A percentile compares a stretch with the other conserved stretches of the same genome.
Conservation (phyloP, 2,888 invertebrate species). For the Tribolium freemani region DNA sequence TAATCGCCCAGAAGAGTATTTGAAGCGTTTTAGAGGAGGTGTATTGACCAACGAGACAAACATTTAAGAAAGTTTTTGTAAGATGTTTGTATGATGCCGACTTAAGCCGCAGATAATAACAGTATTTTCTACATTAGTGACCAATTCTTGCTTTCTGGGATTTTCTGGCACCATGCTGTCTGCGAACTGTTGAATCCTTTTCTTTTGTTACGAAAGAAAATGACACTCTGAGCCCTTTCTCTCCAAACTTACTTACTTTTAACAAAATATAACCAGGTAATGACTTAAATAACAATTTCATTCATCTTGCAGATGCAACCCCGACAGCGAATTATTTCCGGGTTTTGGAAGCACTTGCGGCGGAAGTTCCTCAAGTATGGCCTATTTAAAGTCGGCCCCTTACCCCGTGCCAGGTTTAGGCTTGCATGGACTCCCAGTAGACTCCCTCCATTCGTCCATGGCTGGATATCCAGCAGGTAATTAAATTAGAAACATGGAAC, state of each 20-base stretch:
- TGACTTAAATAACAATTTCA: not conserved
- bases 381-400: constrained; percentile 73
- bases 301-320: constrained; percentile 68
- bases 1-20: constrained; percentile 50
- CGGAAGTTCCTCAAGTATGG: constrained; percentile 71
- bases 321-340: constrained; percentile 73
- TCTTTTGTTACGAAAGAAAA: constrained; percentile 10
- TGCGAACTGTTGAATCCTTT: constrained; percentile 26
- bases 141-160: constrained; percentile 50
- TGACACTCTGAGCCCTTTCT: not conserved
- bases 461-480: constrained; percentile 75
- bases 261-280: not conserved
- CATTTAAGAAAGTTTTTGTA: constrained; percentile 32
- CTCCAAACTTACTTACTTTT: not conserved
- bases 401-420: constrained; percentile 73
- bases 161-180: constrained; percentile 55
- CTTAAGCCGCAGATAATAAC: constrained; percentile 56
- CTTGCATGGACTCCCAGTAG: constrained; percentile 73
- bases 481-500: no score
- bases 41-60: constrained; percentile 35
- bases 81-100: constrained; percentile 49
- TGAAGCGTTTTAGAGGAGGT: constrained; percentile 39
- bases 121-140: constrained; percentile 61
- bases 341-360: constrained; percentile 73
- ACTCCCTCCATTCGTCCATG: constrained; percentile 77